phyloP scores from a whole-genome alignment of 1,140 invertebrate species.

The Temnothorax longispinosus region DNA sequence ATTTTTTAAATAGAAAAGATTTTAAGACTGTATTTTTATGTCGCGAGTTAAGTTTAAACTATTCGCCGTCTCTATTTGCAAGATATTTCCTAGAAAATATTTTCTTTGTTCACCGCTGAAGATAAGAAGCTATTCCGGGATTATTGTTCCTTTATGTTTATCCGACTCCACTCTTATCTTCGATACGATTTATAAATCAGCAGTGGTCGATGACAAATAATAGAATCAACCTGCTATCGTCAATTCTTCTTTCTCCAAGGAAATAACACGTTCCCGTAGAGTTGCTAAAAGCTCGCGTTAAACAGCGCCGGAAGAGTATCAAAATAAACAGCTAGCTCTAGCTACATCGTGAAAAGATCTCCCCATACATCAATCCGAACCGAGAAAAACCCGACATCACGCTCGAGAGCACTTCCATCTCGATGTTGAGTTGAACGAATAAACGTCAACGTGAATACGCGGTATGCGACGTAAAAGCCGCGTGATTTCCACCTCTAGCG shows the following conservation, averaged over 20 bases:
- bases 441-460: slow-evolving; percentile 10
- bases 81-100: neutral
- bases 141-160: slow-evolving; percentile 15
- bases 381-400: neutral
- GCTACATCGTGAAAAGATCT: neutral
- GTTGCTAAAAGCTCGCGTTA: slow-evolving; percentile 1
- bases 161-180: slow-evolving; percentile 12
- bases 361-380: slow-evolving; percentile 1
- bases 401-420: slow-evolving; percentile 5
- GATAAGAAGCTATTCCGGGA: slow-evolving; percentile 18
- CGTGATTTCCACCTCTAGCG: slow-evolving; percentile 41
- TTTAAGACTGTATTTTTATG: too few species aligned
- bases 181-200: slow-evolving; percentile 24
- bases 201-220: slow-evolving; percentile 1
- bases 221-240: neutral
- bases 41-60: too few species aligned
- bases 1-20: neutral
- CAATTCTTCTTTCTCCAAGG: neutral
- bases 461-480: slow-evolving; percentile 11
- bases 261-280: neutral
- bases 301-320: neutral
- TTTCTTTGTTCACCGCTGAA: neutral
- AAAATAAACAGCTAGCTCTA: slow-evolving; percentile 23
- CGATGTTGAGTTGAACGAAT: slow-evolving; percentile 26
- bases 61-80: neutral